Conservation (phyloP, 2,113 vertebrate genomes). For the Zeus faber region DNA sequence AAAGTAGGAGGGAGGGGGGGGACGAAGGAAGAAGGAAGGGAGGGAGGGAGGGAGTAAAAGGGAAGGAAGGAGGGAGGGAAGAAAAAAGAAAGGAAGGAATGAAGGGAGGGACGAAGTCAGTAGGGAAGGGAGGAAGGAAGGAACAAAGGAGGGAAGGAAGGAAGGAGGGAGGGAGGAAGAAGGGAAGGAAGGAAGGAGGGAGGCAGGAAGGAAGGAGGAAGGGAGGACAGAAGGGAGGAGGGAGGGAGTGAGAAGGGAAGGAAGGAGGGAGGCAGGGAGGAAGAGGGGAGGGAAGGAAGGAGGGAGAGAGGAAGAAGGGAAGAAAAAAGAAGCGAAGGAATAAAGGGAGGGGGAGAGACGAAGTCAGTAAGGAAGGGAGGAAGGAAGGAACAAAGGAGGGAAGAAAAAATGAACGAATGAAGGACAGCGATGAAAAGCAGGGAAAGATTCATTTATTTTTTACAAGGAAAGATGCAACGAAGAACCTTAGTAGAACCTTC, state of each 20-base stretch:
- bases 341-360: background rate
- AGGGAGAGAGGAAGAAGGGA: constrained; percentile 1
- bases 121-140: background rate
- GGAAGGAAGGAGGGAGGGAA: too few relatives aligned
- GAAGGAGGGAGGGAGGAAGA: background rate
- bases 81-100: background rate
- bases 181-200: too few relatives aligned
- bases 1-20: background rate
- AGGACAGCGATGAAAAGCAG: too few relatives aligned
- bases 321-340: background rate
- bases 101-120: background rate
- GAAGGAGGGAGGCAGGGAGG: background rate
- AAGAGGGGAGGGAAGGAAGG: background rate
- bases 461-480: too few relatives aligned
- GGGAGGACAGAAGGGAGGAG: background rate
- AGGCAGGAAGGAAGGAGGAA: too few relatives aligned
- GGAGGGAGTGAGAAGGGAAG: background rate
- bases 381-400: background rate
- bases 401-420: too few relatives aligned
- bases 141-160: background rate
- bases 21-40: background rate
- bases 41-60: background rate
- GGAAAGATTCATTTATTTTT: too few relatives aligned
- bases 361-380: background rate
- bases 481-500: too few relatives aligned